phyloP scores from a whole-genome alignment of 2,888 invertebrate species.

The Acrobasis repandana region DNA sequence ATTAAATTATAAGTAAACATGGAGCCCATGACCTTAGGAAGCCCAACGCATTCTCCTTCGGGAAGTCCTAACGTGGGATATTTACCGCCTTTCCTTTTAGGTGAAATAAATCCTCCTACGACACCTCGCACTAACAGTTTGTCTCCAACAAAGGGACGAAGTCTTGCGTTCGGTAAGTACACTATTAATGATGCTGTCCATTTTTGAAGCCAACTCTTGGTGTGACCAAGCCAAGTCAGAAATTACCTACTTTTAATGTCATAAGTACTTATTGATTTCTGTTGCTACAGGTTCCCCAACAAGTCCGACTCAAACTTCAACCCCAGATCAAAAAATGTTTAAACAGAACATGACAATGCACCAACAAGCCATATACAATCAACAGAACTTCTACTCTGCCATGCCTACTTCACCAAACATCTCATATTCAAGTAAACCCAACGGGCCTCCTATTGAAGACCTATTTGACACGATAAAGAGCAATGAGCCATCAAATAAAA shows the following conservation, averaged over 20 bases:
- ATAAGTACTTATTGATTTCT: not conserved
- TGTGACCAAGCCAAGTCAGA: no score
- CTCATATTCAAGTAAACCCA: conserved; percentile 79
- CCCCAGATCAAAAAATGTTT: conserved; percentile 74
- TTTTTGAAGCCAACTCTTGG: no score
- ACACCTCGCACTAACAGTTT: conserved; percentile 83
- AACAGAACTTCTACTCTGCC: conserved; percentile 60
- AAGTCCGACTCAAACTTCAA: conserved; percentile 71
- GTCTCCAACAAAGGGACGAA: conserved; percentile 83
- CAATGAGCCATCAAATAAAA: conserved; percentile 69
- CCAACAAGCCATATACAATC: conserved; percentile 76
- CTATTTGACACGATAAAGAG: conserved; percentile 85
- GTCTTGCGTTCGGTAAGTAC: conserved; percentile 81
- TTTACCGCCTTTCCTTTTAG: conserved; percentile 90
- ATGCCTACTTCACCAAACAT: conserved; percentile 62
- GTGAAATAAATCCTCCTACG: conserved; percentile 85
- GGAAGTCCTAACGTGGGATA: conserved; percentile 86
- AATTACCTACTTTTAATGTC: not conserved
- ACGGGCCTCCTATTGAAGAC: conserved; percentile 87
- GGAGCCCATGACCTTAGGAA: conserved; percentile 94
- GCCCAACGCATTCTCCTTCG: conserved; percentile 88
- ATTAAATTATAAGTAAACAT: conserved; percentile 74
- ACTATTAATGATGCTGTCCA: no score
- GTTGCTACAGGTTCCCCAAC: conserved; percentile 65
- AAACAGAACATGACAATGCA: conserved; percentile 76